These are phyloP conservation scores for Cladorhizidae sp. DNA, from an alignment of 37 sponge, comb jelly and placozoan genomes.

Conservation along the genomic window DNA sequence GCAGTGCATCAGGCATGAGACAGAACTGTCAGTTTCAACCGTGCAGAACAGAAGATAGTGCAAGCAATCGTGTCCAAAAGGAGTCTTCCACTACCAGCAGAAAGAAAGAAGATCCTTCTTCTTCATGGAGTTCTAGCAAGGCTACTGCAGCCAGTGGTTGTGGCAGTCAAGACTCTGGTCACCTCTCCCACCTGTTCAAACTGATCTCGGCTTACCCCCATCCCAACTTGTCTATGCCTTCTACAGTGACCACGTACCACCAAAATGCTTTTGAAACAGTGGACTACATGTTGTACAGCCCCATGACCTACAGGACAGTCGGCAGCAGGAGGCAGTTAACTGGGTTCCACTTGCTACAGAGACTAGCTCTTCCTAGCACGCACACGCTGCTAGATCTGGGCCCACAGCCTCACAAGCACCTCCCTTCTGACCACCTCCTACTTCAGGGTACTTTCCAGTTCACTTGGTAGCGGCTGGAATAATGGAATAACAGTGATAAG, in stretches of 20 bases:
- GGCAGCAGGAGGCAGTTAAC: constrained; percentile 43
- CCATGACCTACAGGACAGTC: not conserved
- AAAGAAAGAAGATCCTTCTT: too few species aligned
- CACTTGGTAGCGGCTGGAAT: not conserved
- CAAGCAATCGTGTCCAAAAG: not conserved
- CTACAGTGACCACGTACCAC: constrained; percentile 76
- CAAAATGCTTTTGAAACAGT: constrained; percentile 7
- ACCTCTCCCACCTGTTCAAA: constrained; percentile 67
- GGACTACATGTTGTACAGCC: constrained; percentile 7
- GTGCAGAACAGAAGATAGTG: not conserved
- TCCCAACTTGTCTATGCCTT: not conserved
- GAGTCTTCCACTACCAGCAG: not conserved
- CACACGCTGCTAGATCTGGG: constrained; percentile 58
- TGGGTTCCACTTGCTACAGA: constrained; percentile 48
- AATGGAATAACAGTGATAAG: too few species aligned
- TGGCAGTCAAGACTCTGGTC: not conserved
- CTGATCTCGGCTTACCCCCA: constrained; percentile 62
- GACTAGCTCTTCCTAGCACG: constrained; percentile 58
- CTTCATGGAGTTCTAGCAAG: too few species aligned
- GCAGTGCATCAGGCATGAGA: not conserved
- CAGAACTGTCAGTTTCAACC: not conserved
- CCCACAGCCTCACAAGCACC: constrained; percentile 71
- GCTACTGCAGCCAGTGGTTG: too few species aligned
- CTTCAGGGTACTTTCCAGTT: constrained; percentile 69
- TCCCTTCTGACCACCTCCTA: constrained; percentile 84